Evolutionary conservation across 2,888 invertebrate species (phyloP), one percentile per base, ranked within the genome.

Genomic region (Caenorhabditis sinica): DNA sequence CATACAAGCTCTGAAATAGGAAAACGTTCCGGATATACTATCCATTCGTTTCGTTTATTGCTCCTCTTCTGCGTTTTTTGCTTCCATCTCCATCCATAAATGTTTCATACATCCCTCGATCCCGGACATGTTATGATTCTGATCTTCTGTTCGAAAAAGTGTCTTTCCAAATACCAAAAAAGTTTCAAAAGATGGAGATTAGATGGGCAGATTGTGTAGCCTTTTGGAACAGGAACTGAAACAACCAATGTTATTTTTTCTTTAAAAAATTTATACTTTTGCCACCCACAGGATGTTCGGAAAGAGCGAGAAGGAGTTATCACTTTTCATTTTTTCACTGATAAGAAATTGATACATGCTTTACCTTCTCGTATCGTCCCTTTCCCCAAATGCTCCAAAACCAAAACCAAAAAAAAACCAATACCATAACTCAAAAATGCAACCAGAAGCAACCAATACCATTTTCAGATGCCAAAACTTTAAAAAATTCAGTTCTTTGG

Each of bases 121-220:
- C 25, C 28, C 45, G 28, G 43, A n/a, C 36, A 20, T n/a, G 20
- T 61, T 63, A 40, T 45, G 65, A 65, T 65, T 45, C 15, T 65
- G 45, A 65, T 65, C 65, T 65, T 65, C 17, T 65, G 43, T 49
- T 40, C 23, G 5, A 20, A 63, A 11, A 63, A 30, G 4, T 11
- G 40, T 40, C 25, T 45, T 45, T 65, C 15, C 40, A 45, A 45
- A 43, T 17, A 13, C 15, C 1, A 45, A 45, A 45, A 45, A 15
- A 45, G 43, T 65, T 45, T 65, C 63, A 45, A 25, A 25, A 45
- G 43, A 25, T 40, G 6, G 28, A 33, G 60, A 60, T 60, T 33
- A 40, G 40, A 40, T 40, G 13, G 13, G 13, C 11, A 6, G 13
- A 40, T 6, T 11, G 5, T 36, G 33, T 4, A 6, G 33, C 9